These are phyloP conservation scores for Myzus persicae DNA, from an alignment of 1,140 invertebrate genomes.

Conservation along the genomic window DNA sequence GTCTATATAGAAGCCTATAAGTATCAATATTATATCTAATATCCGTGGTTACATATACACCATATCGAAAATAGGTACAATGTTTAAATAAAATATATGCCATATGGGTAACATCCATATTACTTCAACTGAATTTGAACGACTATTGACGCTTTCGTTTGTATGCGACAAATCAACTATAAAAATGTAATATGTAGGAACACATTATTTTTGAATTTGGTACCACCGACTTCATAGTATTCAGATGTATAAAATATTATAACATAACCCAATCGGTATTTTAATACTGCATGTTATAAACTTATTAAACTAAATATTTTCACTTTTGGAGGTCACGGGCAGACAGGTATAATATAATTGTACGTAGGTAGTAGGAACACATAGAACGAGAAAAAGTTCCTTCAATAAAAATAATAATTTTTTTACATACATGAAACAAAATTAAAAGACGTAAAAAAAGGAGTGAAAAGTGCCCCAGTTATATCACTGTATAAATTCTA, in stretches of 20 bases:
- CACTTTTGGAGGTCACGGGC: not conserved
- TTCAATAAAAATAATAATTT: not conserved
- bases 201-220: too few species aligned
- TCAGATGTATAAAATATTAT: not conserved
- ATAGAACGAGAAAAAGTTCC: not conserved
- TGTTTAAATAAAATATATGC: too few species aligned
- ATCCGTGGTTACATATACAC: rapidly evolving
- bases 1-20: too few species aligned
- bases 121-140: not conserved
- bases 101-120: not conserved
- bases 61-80: not conserved
- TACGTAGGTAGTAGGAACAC: not conserved
- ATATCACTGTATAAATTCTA: not conserved
- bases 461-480: not conserved
- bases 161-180: not conserved
- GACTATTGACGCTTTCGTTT: not conserved
- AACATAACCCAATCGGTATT: too few species aligned
- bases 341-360: not conserved
- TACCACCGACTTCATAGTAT: too few species aligned
- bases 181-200: not conserved
- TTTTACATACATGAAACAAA: not conserved
- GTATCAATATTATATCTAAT: not conserved
- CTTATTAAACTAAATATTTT: not conserved
- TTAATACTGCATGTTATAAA: not conserved
- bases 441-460: not conserved